Percentiles rank a stretch among this genome's conserved stretches.
Evolutionary conservation across 2,888 invertebrate species (phyloP).

Genomic region (Tachina grossa): DNA sequence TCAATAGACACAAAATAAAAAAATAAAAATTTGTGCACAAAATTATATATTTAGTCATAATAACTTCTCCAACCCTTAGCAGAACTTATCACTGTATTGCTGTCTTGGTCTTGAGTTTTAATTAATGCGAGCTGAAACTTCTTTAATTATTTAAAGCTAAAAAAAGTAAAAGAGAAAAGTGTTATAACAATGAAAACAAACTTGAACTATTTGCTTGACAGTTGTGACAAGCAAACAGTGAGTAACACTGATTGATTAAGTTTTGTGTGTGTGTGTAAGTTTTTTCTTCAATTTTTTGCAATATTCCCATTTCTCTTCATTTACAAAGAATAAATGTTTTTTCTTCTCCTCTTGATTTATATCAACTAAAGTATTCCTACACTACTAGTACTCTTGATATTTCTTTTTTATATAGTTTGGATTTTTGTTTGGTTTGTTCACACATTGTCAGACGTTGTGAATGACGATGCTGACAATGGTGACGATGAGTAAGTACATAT

Average conservation of each 20-base stretch:
- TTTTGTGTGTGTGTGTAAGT: conserved; percentile 42
- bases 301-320: conserved; percentile 49
- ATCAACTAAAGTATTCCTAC: conserved; percentile 22
- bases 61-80: too few relatives aligned
- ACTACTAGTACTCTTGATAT: background rate
- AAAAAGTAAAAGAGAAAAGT: background rate
- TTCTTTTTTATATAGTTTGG: background rate
- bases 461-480: conserved; percentile 17
- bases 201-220: conserved; percentile 56
- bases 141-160: background rate
- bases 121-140: too few relatives aligned
- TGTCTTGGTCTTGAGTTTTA: too few relatives aligned
- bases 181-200: conserved; percentile 12
- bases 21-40: too few relatives aligned
- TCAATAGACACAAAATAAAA: too few relatives aligned
- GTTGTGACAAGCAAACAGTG: conserved; percentile 59
- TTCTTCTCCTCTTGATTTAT: conserved; percentile 29
- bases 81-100: too few relatives aligned
- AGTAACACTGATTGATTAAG: conserved; percentile 68
- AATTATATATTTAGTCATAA: too few relatives aligned
- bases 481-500: conserved; percentile 14
- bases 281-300: background rate
- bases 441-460: conserved; percentile 21
- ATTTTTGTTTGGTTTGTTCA: conserved; percentile 8
- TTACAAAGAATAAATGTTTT: conserved; percentile 28